Base-by-base conservation (phyloP, 2,888 invertebrate genomes). In the Erebia aethiops region DNA sequence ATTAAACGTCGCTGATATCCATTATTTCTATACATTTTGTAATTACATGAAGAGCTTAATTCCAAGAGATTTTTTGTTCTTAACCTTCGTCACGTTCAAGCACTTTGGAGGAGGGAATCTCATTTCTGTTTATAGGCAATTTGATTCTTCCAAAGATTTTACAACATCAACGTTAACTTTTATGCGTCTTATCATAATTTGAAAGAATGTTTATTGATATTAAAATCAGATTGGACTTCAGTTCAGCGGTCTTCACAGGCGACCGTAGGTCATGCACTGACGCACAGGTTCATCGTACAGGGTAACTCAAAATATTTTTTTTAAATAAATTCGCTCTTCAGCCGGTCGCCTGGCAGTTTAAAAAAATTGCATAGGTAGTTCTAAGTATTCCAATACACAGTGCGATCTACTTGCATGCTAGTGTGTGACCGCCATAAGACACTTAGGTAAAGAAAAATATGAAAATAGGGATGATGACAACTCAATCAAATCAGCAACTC, bases 11-110 rank as follows among this genome's bases (percentile, higher is more conserved):
- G 21, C 13, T 62, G 62, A 49, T 62, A 62, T 49, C 62, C 62
- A 62, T 62, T 62, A 62, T 62, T 46, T 62, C 62, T 62, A 21
- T 49, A 62, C 49, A 62, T 62, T 62, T 62, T 62, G 62, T 49
- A 62, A 62, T 62, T 49, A 62, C 62, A 62, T 21, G 62, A 49
- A 62, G 62, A 49, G 62, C 62, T 49, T 62, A 46, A 62, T 62
- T 62, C 62, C 21, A 21, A 5, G 8, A 62, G 62, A 21, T 21
- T 62, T 26, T 14, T 46, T 21, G 62, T 62, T 21, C 49, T 46
- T 49, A 49, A 62, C 21, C 62, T 49, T 62, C 21, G 62, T 46
- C 62, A 61, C 61, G 46, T 61, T 61, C 43, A 46, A 61, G 62
- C 21, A 46, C 49, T 62, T 49, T 49, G 21, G 49, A 13, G 16